Base-by-base conservation (phyloP, 2,888 invertebrate species). In the Microplitis manilae region DNA sequence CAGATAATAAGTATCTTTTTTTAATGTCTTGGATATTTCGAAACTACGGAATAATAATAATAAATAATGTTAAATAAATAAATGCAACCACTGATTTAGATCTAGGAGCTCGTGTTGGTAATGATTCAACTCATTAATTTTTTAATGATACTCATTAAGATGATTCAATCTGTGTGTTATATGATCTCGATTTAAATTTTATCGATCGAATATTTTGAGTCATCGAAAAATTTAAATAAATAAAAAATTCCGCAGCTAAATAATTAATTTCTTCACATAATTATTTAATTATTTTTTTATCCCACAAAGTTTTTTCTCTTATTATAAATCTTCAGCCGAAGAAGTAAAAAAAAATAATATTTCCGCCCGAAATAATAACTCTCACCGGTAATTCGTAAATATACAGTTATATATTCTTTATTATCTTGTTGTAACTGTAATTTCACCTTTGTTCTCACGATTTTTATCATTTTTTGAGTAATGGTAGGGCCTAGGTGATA, bases 391-490 rank as follows among this genome's bases (percentile, higher is more conserved):
- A 80, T 79, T 80, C 73, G 80, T 79, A 75, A 79, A 81, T 82
- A 77, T 78, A 82, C 82, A 81, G 81, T 81, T 82, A 79, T 73
- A 79, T 64, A 60, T 62, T 65, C 17, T 50, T 59, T 41, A 15
- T 67, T n/a, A 13, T 9, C n/a, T 17, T 17, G 17, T 41, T 65
- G 65, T 79, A 81, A 82, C 82, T 82, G 82, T 82, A 81, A 78
- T 75, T 70, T 50, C 72, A 71, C 69, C 78, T 80, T 81, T 78
- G 78, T 80, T 81, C 79, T 81, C 80, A 81, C 81, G 81, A 73
- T 80, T 76, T 79, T 79, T 79, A 79, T 81, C 79, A 65, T 79
- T 76, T 73, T 60, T 68, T 13, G 50, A 50, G 74, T 78, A 75
- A 79, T 79, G 76, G 77, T 78, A 76, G 68, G 72, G 65, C 73